Evolutionary conservation across 2,113 vertebrate genomes (phyloP), one percentile per base, ranked within the genome.

Genomic region (Reinhardtius hippoglossoides): DNA sequence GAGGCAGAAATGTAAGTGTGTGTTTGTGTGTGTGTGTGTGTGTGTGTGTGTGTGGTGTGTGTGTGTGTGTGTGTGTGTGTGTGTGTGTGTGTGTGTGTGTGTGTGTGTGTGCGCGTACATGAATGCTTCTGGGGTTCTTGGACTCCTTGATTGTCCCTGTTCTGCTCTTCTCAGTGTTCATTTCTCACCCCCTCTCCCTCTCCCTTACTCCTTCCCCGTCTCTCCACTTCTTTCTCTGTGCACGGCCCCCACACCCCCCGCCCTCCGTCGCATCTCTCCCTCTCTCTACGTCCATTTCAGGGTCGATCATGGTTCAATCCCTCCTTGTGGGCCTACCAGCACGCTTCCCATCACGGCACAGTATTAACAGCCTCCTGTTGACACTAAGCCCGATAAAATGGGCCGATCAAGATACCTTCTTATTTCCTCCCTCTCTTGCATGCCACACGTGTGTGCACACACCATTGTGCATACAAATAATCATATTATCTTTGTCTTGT

Each of bases 261-360:
- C 26, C 24, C 72, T 68, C 35, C 37, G 55, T 9, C 37, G 3
- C 65, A 37, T 9, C 58, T 10, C 15, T 1, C 57, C 18, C 73
- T 35, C 56, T 64, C 68, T 75, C 74, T 64, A 9, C 5, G 73
- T 82, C 79, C 66, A 83, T 80, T 78, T 83, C 80, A 72, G 84
- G 80, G 71, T 83, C 9, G 26, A 63, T 67, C 80, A 67, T 52
- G 27, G 68, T 67, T 87, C 89, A 91, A 91, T 90, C 88, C 84
- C 73, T 81, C 70, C 69, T 85, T 23, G 81, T 57, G 77, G 75
- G 77, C 65, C 78, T 77, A 66, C 73, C 48, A 62, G 82, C 91
- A 92, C 88, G 88, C 92, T 92, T 92, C 89, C 79, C 83, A 93
- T 94, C 90, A 91, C 69, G 65, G 85, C 64, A 48, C 67, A 62